phyloP scores from a whole-genome alignment of 2,113 vertebrate genomes.

The Manacus vitellinus region DNA sequence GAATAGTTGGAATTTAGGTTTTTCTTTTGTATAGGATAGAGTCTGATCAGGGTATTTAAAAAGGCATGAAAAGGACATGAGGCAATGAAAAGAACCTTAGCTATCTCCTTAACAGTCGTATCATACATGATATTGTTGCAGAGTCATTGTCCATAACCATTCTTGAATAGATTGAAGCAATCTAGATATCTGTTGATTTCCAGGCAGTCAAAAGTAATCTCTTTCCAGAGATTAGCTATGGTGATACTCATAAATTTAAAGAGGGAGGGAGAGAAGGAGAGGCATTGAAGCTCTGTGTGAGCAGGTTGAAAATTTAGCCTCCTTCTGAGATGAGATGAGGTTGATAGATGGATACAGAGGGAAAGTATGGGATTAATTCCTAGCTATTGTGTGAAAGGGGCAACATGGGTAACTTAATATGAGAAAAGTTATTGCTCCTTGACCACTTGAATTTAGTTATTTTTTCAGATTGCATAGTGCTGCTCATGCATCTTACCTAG shows the following conservation, averaged over 20 bases:
- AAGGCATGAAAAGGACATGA: not conserved
- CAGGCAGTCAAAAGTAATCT: not conserved
- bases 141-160: not conserved
- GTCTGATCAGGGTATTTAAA: not conserved
- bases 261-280: not conserved
- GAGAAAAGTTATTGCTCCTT: not conserved
- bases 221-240: not conserved
- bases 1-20: not conserved
- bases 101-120: not conserved
- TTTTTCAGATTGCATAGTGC: rapidly evolving
- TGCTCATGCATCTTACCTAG: not conserved
- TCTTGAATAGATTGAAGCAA: not conserved
- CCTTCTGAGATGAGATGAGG: not conserved
- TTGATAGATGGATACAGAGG: not conserved
- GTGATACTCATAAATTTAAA: not conserved
- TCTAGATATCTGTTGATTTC: not conserved
- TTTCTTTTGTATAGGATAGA: not conserved
- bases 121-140: not conserved
- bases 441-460: not conserved
- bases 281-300: not conserved
- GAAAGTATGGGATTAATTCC: not conserved
- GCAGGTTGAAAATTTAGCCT: not conserved
- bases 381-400: not conserved
- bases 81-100: not conserved
- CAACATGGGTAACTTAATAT: not conserved